phyloP scores from a whole-genome alignment of 1,140 invertebrate species.

The Leptoteleia sp. region DNA sequence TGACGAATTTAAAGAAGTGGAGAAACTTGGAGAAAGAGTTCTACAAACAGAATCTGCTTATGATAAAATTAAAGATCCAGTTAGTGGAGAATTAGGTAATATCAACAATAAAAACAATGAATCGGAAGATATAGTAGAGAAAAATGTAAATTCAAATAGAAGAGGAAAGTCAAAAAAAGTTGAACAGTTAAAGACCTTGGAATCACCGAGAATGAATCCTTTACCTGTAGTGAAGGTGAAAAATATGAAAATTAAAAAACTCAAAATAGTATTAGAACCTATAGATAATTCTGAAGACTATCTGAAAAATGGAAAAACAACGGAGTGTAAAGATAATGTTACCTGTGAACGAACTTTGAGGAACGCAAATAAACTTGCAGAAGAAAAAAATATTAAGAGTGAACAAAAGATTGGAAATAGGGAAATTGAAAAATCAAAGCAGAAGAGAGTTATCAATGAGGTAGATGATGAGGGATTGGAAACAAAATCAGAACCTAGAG shows the following conservation, averaged over 20 bases:
- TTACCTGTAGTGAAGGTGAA: slow-evolving; percentile 12
- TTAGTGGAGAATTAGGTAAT: neutral
- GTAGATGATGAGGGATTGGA: neutral
- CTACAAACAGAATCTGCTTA: slow-evolving; percentile 32
- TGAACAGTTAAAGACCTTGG: neutral
- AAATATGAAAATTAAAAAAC: slow-evolving; percentile 14
- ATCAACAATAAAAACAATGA: slow-evolving; percentile 3
- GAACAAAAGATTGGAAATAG: neutral
- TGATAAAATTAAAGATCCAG: slow-evolving; percentile 20
- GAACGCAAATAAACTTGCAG: neutral
- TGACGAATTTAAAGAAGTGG: slow-evolving; percentile 21
- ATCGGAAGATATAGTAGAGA: too few relatives aligned
- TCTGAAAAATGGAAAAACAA: too few relatives aligned
- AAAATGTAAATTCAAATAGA: too few relatives aligned
- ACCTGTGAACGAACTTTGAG: slow-evolving; percentile 8
- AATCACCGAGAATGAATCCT: slow-evolving; percentile 27
- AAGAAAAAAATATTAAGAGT: neutral
- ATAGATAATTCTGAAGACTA: neutral
- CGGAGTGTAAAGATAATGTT: too few relatives aligned
- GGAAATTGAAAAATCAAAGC: neutral
- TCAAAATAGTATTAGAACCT: slow-evolving; percentile 5
- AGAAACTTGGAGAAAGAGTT: slow-evolving; percentile 14
- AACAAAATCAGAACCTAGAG: slow-evolving; percentile 9
- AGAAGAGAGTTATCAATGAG: slow-evolving; percentile 3
- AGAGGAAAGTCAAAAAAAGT: slow-evolving; percentile 1